Conservation (phyloP, 2,888 invertebrate species). For the Troilus luridus region DNA sequence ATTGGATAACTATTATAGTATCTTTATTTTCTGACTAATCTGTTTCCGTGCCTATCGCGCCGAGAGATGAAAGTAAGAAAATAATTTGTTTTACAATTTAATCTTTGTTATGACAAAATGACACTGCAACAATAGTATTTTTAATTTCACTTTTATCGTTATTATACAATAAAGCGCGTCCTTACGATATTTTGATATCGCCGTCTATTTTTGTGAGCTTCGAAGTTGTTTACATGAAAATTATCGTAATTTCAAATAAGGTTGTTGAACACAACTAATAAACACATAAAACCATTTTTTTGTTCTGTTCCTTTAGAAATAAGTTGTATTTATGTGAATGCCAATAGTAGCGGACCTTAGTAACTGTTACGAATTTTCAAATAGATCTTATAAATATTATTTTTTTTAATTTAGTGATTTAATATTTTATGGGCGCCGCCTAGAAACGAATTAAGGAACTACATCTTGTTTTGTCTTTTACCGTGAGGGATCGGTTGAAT, state of each 20-base stretch:
- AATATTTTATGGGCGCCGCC: too few relatives aligned
- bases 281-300: too few relatives aligned
- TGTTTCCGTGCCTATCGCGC: not conserved
- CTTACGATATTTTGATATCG: not conserved
- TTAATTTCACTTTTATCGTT: not conserved
- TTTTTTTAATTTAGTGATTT: too few relatives aligned
- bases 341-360: too few relatives aligned
- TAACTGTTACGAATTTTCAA: too few relatives aligned
- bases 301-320: too few relatives aligned
- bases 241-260: not conserved
- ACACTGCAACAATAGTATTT: not conserved
- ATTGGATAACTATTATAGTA: not conserved
- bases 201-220: not conserved
- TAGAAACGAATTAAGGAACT: too few relatives aligned
- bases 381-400: too few relatives aligned
- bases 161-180: not conserved
- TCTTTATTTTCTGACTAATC: not conserved
- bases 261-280: too few relatives aligned
- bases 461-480: too few relatives aligned
- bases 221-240: not conserved
- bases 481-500: too few relatives aligned
- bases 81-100: not conserved
- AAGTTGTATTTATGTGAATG: too few relatives aligned
- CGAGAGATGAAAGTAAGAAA: not conserved
- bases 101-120: not conserved